phyloP scores from a whole-genome alignment of 2,113 vertebrate genomes.

The Nansenia antarctica region DNA sequence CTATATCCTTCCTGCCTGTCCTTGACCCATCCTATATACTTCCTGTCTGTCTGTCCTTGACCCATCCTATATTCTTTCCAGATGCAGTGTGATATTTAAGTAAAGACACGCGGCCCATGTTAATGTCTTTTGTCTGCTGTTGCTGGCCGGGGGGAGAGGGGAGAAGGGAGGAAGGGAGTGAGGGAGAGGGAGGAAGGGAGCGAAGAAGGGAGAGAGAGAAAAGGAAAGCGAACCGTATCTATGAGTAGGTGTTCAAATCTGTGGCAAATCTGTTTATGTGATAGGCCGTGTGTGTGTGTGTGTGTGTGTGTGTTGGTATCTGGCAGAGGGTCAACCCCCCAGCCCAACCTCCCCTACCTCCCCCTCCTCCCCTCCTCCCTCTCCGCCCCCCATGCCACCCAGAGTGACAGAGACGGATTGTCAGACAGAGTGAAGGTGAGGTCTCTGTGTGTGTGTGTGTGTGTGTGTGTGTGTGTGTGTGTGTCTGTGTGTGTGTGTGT shows the following conservation, averaged over 20 bases:
- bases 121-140: neutral
- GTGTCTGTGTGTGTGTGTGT: slow-evolving; percentile 10
- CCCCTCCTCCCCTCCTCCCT: neutral
- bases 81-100: neutral
- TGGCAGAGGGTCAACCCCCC: neutral
- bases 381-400: slow-evolving; percentile 34
- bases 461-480: neutral
- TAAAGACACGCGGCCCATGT: neutral
- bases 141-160: neutral
- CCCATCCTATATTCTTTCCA: neutral
- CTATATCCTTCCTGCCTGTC: too few species aligned
- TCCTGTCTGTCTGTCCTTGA: neutral
- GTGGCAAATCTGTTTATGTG: neutral
- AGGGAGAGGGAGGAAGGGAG: neutral
- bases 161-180: neutral
- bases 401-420: slow-evolving; percentile 52
- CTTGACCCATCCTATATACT: too few species aligned
- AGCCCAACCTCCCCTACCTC: neutral
- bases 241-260: too few species aligned
- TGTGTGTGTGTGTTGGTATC: neutral
- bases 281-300: neutral
- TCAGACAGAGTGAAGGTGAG: slow-evolving; percentile 48
- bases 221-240: too few species aligned
- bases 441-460: slow-evolving; percentile 8
- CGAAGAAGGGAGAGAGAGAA: neutral